Base-by-base conservation (phyloP, 2,113 vertebrate genomes). In the Lycaon pictus region DNA sequence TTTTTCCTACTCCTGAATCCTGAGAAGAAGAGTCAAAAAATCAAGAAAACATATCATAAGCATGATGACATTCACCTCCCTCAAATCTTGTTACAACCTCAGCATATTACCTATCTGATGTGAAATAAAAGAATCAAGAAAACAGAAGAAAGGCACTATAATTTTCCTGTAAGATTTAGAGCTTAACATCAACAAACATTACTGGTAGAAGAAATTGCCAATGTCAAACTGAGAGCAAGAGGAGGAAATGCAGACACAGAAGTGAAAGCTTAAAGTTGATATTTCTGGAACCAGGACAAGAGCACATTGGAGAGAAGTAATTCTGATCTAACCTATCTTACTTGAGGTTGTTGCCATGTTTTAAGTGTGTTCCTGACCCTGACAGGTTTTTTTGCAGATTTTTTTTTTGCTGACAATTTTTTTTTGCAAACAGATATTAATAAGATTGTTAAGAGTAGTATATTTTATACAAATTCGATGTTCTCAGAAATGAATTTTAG, bases 351-450 rank as follows among this genome's bases (percentile, higher is more conserved):
- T 92, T 7, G 2, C 29, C 74, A 55, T 25, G 11, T 32, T 80
- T 3, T 65, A 95, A 76, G 25, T 72, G 13, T 55, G 11, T 63
- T 77, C 7, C 27, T 92, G 55, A 37, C 20, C 35, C 23, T 48
- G 19, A 71, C 43, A 53, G 11, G 63, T 89, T n/a, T 35, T 91
- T 80, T 76, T 97, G 74, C 12, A 35, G 56, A 56, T 56, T 69
- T n/a, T 17, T 29, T 67, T 69, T 85, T 77, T 96, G 20, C n/a
- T 6, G 27, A 2, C 1, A 63, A 25, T 43, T 12, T 72, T 43
- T 74, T 43, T 74, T 74, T 72, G 32, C n/a, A 93, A 91, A 37
- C 83, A 88, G 67, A 37, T 69, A 85, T 69, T 88, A 63, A 87
- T 62, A 35, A 72, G 19, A 58, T 91, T 56, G 77, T 63, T 88